Evolutionary conservation across 1,140 invertebrate genomes (phyloP).

Genomic region (Neomicropteryx cornuta): DNA sequence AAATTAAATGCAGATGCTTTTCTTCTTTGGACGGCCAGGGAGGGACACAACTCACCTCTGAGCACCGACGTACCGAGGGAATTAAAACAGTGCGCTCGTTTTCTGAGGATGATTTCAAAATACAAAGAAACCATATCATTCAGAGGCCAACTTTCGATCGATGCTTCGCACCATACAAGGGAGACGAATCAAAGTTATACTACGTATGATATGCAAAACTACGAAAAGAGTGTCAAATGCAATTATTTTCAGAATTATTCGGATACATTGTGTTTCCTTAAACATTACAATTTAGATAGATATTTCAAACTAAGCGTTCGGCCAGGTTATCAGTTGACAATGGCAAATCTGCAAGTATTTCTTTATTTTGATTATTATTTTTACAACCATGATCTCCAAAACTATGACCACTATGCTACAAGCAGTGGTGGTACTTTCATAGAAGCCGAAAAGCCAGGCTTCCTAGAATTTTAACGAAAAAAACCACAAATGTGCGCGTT

Average conservation of each 20-base stretch:
- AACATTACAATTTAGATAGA: slow-evolving; percentile 47
- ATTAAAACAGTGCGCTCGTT: slow-evolving; percentile 47
- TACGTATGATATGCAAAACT: no score
- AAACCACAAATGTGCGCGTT: no score
- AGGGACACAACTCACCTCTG: slow-evolving; percentile 47
- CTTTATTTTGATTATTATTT: no score
- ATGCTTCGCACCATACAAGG: no score
- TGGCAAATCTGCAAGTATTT: slow-evolving; percentile 34
- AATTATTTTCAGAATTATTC: no score
- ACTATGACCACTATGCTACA: no score
- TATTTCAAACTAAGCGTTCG: slow-evolving; percentile 51
- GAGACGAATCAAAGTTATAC: no score
- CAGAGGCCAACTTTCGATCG: slow-evolving; percentile 48
- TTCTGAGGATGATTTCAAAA: slow-evolving; percentile 49
- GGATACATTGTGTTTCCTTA: slow-evolving; percentile 52
- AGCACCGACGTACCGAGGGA: slow-evolving; percentile 49
- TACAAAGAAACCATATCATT: slow-evolving; percentile 54
- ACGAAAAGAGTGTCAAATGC: no score
- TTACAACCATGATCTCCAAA: no score
- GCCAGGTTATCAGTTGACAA: slow-evolving; percentile 44
- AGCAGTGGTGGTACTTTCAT: no score
- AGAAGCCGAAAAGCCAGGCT: no score
- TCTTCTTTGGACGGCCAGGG: slow-evolving; percentile 47
- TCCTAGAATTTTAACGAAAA: no score
- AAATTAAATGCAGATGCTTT: slow-evolving; percentile 50